These are phyloP conservation scores for Sebastiscus tertius DNA, from an alignment of 2,797 vertebrate genomes.

Conservation along the genomic window DNA sequence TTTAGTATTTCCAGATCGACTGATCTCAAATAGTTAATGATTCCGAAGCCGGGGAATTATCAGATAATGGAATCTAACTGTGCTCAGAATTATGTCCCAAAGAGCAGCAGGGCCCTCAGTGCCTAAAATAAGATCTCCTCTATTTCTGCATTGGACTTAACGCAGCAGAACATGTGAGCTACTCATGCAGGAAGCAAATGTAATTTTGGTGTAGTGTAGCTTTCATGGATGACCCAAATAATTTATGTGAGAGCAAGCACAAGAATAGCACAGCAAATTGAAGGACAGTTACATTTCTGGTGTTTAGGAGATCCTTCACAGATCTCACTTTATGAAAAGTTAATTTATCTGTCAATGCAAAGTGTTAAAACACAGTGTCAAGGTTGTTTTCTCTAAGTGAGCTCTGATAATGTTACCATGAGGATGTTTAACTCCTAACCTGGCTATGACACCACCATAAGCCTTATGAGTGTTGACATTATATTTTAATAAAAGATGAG, in stretches of 20 bases:
- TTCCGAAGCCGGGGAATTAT: conserved; percentile 41
- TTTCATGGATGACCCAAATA: conserved; percentile 24
- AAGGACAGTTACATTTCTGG: not conserved
- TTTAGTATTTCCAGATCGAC: conserved; percentile 46
- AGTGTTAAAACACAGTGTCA: not conserved
- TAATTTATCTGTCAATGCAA: not conserved
- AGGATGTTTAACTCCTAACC: not conserved
- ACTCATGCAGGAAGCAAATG: not conserved
- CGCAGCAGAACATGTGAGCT: conserved; percentile 11
- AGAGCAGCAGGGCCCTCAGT: conserved; percentile 19
- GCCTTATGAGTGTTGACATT: not conserved
- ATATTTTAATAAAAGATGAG: not conserved
- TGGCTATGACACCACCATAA: not conserved
- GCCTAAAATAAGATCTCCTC: conserved; percentile 50
- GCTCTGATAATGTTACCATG: not conserved
- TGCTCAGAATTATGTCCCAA: conserved; percentile 27
- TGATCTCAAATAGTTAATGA: conserved; percentile 54
- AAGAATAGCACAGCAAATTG: not conserved
- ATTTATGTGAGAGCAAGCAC: not conserved
- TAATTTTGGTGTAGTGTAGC: not conserved
- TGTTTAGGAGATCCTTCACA: not conserved
- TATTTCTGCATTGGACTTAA: conserved; percentile 35
- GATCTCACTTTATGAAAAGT: not conserved
- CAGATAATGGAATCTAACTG: conserved; percentile 66
- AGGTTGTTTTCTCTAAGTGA: not conserved